A percentile compares a stretch with the other conserved stretches of the same genome.
Evolutionary conservation across 2,888 invertebrate genomes (phyloP).

Genomic region (Eumerus sabulonum): DNA sequence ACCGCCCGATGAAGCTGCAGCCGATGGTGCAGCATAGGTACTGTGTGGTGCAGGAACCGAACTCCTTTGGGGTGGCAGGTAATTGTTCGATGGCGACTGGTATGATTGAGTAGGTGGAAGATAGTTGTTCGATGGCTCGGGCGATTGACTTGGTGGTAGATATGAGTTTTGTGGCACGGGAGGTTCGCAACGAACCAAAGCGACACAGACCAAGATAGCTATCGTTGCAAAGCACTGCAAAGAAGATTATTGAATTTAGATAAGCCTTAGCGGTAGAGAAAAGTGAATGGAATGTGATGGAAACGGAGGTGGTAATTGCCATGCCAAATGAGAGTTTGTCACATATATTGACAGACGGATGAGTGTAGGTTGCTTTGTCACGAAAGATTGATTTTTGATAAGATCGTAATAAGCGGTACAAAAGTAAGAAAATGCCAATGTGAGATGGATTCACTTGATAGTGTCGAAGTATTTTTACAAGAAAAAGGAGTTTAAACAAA

Average conservation of each 20-base stretch:
- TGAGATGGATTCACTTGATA: too few species aligned
- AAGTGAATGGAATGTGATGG: constrained; percentile 49
- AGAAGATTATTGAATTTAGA: constrained; percentile 19
- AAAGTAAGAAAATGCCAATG: too few species aligned
- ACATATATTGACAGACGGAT: too few species aligned
- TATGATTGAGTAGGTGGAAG: constrained; percentile 78
- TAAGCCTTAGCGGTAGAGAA: constrained; percentile 32
- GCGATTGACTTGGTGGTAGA: constrained; percentile 78
- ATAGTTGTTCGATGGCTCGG: constrained; percentile 79
- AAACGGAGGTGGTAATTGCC: constrained; percentile 43
- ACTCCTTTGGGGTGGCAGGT: constrained; percentile 77
- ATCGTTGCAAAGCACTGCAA: constrained; percentile 77
- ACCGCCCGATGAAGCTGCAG: constrained; percentile 71
- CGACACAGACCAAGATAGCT: constrained; percentile 76
- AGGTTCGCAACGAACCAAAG: constrained; percentile 76
- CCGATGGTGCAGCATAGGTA: constrained; percentile 75
- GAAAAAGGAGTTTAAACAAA: too few species aligned
- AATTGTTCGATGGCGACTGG: constrained; percentile 74
- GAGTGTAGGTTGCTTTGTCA: not conserved
- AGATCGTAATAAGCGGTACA: too few species aligned
- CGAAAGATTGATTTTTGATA: not conserved
- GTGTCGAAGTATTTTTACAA: too few species aligned
- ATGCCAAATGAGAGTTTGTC: too few species aligned
- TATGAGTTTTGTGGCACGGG: constrained; percentile 78
- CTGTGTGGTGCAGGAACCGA: constrained; percentile 76